Conservation (phyloP, 2,113 vertebrate species). For the Cettia cetti region DNA sequence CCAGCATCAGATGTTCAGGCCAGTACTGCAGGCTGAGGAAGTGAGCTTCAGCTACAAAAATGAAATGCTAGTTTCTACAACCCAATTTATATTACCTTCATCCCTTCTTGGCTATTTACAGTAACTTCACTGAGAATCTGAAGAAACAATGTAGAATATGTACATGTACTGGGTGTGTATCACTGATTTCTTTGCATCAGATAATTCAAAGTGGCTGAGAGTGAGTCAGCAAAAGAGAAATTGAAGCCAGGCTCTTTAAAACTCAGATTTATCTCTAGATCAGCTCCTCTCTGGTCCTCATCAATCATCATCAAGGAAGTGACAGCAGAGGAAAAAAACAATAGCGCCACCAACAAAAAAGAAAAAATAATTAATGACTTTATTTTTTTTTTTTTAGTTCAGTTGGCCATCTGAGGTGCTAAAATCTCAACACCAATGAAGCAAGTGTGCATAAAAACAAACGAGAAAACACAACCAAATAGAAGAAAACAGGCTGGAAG, state of each 20-base stretch:
- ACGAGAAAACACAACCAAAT: conserved; percentile 34
- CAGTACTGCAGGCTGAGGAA: neutral
- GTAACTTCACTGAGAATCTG: neutral
- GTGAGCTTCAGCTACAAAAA: neutral
- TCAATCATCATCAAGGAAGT: neutral
- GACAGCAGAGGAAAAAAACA: neutral
- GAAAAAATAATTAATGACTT: conserved; percentile 64
- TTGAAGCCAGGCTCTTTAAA: neutral
- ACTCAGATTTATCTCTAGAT: neutral
- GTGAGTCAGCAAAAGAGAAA: neutral
- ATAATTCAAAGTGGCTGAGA: neutral
- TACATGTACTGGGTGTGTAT: neutral
- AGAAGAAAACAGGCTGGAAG: conserved; percentile 33
- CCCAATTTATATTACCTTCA: neutral
- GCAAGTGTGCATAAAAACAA: conserved; percentile 52
- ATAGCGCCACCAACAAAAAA: conserved; percentile 38
- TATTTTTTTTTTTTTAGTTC: conserved; percentile 54
- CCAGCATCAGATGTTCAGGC: rapidly evolving
- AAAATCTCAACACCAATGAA: conserved; percentile 60
- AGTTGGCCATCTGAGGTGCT: conserved; percentile 51
- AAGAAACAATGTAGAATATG: neutral
- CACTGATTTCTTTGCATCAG: neutral
- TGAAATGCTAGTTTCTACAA: neutral
- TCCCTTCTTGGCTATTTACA: neutral
- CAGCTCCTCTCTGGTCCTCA: neutral